Conservation (phyloP, 64 coral and sea anemone species). For the Actinia tenebrosa region DNA sequence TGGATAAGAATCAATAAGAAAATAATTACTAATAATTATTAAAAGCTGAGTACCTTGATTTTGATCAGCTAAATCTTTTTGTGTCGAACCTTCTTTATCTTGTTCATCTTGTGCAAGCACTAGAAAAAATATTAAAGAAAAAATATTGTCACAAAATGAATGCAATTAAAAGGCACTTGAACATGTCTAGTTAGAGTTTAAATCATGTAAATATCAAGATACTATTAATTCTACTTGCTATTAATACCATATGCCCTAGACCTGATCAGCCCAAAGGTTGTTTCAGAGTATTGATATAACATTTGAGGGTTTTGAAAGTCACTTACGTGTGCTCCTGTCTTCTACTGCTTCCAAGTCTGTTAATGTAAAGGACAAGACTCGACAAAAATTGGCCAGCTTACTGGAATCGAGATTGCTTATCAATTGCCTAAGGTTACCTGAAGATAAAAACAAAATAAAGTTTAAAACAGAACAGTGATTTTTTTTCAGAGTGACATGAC, state of each 20-base stretch:
- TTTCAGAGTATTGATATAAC: no score
- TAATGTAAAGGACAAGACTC: constrained; percentile 77
- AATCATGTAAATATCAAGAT: no score
- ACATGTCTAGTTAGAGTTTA: no score
- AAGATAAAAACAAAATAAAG: not conserved
- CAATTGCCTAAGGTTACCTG: constrained; percentile 65
- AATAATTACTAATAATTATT: not conserved
- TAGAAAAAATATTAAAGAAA: not conserved
- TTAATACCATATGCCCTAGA: no score
- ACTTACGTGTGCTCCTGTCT: constrained; percentile 93
- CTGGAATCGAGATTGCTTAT: constrained; percentile 44
- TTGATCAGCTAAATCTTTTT: constrained; percentile 81
- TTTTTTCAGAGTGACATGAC: no score
- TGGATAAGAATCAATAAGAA: no score
- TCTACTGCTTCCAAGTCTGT: constrained; percentile 88
- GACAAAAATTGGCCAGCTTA: constrained; percentile 82
- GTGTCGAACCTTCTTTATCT: constrained; percentile 55
- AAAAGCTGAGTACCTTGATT: constrained; percentile 71
- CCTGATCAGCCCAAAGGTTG: no score
- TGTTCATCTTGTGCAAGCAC: constrained; percentile 87
- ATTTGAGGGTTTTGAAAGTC: not conserved
- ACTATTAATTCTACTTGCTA: no score
- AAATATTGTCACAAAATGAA: not conserved
- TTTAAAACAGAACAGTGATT: no score
- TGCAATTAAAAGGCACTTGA: no score